These are phyloP conservation scores for Lordiphosa stackelbergi DNA, from an alignment of 1,140 invertebrate genomes.

Conservation along the genomic window DNA sequence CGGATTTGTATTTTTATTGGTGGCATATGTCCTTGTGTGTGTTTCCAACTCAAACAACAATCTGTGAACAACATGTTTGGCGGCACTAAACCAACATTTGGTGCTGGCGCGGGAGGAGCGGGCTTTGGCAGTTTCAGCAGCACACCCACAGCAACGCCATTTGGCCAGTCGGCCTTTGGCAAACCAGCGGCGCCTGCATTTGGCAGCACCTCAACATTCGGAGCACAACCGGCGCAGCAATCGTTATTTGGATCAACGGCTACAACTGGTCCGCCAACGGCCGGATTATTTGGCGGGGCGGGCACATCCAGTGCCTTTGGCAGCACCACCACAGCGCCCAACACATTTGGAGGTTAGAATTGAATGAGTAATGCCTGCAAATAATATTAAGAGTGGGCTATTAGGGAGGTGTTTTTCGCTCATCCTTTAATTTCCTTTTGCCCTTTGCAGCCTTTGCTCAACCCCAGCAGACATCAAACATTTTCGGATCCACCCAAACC, in stretches of 20 bases:
- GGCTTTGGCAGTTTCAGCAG: conserved; percentile 65
- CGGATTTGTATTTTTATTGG: background rate
- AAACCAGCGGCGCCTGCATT: conserved; percentile 75
- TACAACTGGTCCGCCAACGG: conserved; percentile 71
- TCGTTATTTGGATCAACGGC: conserved; percentile 77
- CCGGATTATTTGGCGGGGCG: conserved; percentile 78
- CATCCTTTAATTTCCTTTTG: background rate
- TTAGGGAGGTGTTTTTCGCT: too few relatives aligned
- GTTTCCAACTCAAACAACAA: background rate
- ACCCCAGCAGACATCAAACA: conserved; percentile 60
- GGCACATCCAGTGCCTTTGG: conserved; percentile 78
- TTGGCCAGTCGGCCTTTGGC: conserved; percentile 68
- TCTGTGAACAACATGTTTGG: conserved; percentile 65
- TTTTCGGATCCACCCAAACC: conserved; percentile 59
- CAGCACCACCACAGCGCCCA: conserved; percentile 76
- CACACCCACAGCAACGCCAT: conserved; percentile 56
- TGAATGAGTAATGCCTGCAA: conserved; percentile 16
- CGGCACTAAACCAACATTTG: conserved; percentile 71
- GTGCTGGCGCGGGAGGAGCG: conserved; percentile 47
- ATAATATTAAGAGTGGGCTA: background rate
- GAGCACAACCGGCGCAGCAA: conserved; percentile 58
- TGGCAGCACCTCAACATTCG: conserved; percentile 68
- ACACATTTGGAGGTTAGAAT: conserved; percentile 77
- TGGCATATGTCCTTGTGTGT: too few relatives aligned
- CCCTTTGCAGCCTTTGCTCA: conserved; percentile 56